These are phyloP conservation scores for Caenorhabditis doughertyi DNA, from an alignment of 2,888 invertebrate species.

Conservation along the genomic window DNA sequence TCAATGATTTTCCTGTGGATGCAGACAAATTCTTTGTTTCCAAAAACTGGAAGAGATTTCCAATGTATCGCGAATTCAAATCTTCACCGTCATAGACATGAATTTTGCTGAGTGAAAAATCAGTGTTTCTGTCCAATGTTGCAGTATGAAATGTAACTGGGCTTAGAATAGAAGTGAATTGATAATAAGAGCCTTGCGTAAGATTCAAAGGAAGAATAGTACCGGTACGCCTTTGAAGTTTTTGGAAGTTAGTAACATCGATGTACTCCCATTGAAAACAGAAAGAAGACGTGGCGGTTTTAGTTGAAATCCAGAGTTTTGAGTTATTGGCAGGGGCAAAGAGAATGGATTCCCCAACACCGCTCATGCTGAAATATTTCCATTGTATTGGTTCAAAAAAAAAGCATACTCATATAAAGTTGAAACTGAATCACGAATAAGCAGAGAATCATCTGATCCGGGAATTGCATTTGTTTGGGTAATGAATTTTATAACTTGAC, in stretches of 20 bases:
- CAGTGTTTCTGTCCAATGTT: not conserved
- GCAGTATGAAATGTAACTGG: constrained; percentile 28
- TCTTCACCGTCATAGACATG: constrained; percentile 44
- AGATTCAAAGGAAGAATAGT: constrained; percentile 14
- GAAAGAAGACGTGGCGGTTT: constrained; percentile 4
- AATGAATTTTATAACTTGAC: constrained; percentile 23
- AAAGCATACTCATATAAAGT: constrained; percentile 23
- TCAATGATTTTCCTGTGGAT: constrained; percentile 22
- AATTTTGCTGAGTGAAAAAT: not conserved
- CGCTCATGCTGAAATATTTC: constrained; percentile 6
- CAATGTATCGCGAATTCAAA: constrained; percentile 11
- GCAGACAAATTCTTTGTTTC: not conserved
- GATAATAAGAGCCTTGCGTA: constrained; percentile 11
- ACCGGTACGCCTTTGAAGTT: constrained; percentile 9
- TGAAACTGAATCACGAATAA: constrained; percentile 3
- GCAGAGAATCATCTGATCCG: not conserved
- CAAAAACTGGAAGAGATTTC: constrained; percentile 3
- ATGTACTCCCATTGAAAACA: constrained; percentile 27
- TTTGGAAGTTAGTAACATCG: constrained; percentile 12
- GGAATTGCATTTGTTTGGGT: constrained; percentile 18
- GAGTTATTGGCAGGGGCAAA: constrained; percentile 33
- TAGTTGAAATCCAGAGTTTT: constrained; percentile 8
- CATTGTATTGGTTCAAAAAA: not conserved
- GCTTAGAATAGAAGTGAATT: not conserved
- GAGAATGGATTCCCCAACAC: not conserved